Conservation (phyloP, 53 echinoderm and acorn worm species). For the Stichopus horrens region DNA sequence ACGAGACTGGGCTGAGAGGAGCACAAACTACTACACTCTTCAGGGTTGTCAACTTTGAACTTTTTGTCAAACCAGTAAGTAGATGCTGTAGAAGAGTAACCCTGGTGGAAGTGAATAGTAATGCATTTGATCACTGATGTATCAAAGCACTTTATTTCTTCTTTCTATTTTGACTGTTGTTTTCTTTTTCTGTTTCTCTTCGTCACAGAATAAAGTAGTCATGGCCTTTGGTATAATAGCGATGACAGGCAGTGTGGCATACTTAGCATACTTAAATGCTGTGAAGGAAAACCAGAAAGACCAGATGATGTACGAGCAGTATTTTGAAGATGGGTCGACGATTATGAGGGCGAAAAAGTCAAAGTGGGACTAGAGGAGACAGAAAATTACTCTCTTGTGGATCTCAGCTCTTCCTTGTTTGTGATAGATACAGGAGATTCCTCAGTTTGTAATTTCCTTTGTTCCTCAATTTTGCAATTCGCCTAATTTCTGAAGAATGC, state of each 20-base stretch:
- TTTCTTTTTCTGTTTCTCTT: no score
- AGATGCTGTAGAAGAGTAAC: background rate
- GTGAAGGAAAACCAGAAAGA: conserved; percentile 81
- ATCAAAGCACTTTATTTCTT: background rate
- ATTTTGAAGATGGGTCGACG: conserved; percentile 70
- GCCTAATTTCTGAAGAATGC: no score
- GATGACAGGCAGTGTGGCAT: conserved; percentile 85
- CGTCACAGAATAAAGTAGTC: conserved; percentile 80
- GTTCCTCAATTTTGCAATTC: no score
- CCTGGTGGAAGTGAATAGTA: background rate
- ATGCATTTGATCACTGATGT: background rate
- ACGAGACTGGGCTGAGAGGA: conserved; percentile 47
- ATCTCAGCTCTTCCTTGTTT: no score
- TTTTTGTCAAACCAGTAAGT: conserved; percentile 91
- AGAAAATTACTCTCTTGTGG: no score
- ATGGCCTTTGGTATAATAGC: conserved; percentile 90
- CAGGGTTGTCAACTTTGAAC: conserved; percentile 96
- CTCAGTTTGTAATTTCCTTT: no score
- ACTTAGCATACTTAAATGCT: conserved; percentile 89
- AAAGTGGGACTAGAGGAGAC: conserved; percentile 82
- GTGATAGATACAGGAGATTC: no score
- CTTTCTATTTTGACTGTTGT: background rate
- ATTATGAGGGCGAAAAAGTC: conserved; percentile 64
- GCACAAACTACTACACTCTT: conserved; percentile 84
- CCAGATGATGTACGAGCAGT: conserved; percentile 73